Base-by-base conservation (phyloP, 2,888 invertebrate genomes). In the Leptinotarsa juncta region DNA sequence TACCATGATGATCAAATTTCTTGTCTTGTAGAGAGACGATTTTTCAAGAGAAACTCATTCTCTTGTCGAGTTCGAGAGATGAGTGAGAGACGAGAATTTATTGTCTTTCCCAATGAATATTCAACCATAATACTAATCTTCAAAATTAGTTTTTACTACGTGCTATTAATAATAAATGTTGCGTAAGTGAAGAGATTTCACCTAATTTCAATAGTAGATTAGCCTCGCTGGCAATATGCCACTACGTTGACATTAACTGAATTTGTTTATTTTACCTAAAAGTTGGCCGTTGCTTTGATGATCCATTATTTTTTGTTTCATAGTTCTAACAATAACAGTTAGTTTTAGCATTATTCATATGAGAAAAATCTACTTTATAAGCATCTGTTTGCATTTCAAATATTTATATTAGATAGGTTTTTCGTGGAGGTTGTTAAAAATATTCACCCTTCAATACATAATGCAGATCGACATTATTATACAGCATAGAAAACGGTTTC, bases 111-210 rank as follows among this genome's bases (percentile, higher is more conserved):
- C 2, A 32, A 10, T 32, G 2, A 32, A 32, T 32, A 32, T 10
- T 32, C 32, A 32, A 32, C 32, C 10, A 10, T 32, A 32, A 32
- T 32, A 7, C 32, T 32, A 32, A 32, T 20, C 57, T 15, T 14
- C 57, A 23, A 12, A 57, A 2, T 57, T n/a, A 57, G 57, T 57
- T 57, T 14, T 57, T 20, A 16, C 57, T 23, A 57, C 15, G 20
- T 4, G 20, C 62, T 62, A 62, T 26, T 26, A 60, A 32, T 62
- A 26, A 26, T 62, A 2, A 32, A 62, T 10, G 14, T 62, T 62
- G 14, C 32, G 62, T 42, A n/a, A 62, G 15, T 42, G n/a, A 62
- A 62, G 62, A 62, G 16, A 62, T 62, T 62, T n/a, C 62, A 62
- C 42, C 62, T 42, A 4, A 62, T 62, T 62, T 62, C 62, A 62